These are phyloP conservation scores for Rhinatrema bivittatum DNA, from an alignment of 2,797 vertebrate genomes.

Conservation along the genomic window DNA sequence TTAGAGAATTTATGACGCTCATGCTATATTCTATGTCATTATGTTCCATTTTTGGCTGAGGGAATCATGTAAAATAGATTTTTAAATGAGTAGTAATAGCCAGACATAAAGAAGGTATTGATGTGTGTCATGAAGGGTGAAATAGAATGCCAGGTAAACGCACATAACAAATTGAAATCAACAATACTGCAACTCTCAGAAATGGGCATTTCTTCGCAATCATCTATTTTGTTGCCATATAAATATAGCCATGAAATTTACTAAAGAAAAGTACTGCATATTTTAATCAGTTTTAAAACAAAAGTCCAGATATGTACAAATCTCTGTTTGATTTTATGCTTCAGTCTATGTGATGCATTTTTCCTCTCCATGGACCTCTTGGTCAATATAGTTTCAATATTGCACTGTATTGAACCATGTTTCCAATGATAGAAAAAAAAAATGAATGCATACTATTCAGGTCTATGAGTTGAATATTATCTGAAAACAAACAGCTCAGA, in stretches of 20 bases:
- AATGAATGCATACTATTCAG: no score
- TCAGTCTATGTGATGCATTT: slow-evolving; percentile 47
- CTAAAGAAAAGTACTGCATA: neutral
- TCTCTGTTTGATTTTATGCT: slow-evolving; percentile 50
- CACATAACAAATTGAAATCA: slow-evolving; percentile 61
- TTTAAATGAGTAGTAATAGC: slow-evolving; percentile 75
- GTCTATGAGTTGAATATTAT: slow-evolving; percentile 58
- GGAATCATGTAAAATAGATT: slow-evolving; percentile 78
- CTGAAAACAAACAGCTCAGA: slow-evolving; percentile 49
- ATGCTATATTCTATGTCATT: slow-evolving; percentile 62
- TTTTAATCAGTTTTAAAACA: slow-evolving; percentile 7
- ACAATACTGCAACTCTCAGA: slow-evolving; percentile 37
- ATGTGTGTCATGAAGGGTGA: slow-evolving; percentile 70
- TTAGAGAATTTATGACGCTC: slow-evolving; percentile 66
- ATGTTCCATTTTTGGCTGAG: slow-evolving; percentile 64
- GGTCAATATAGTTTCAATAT: slow-evolving; percentile 60
- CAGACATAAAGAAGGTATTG: slow-evolving; percentile 70
- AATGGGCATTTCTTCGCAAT: slow-evolving; percentile 59
- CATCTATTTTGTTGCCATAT: slow-evolving; percentile 42
- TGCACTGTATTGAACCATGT: slow-evolving; percentile 46
- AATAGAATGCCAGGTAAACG: slow-evolving; percentile 62
- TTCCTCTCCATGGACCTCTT: slow-evolving; percentile 41
- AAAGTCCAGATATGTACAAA: slow-evolving; percentile 7
- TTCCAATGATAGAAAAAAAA: slow-evolving; percentile 52
- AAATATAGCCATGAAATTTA: slow-evolving; percentile 23